These are phyloP conservation scores for Panthera leo DNA, from an alignment of 2,113 vertebrate species.

Conservation along the genomic window DNA sequence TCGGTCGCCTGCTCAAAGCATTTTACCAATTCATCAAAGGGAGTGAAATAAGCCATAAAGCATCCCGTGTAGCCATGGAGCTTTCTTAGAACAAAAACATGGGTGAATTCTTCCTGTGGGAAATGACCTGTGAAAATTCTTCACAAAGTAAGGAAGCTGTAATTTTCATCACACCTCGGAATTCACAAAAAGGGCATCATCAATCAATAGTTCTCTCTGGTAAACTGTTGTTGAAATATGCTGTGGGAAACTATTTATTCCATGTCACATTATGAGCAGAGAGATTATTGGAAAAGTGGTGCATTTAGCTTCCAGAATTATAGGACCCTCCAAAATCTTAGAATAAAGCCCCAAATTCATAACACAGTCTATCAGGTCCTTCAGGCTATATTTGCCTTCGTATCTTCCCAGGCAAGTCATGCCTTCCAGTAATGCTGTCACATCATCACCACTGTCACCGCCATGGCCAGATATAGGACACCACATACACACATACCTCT, in stretches of 20 bases:
- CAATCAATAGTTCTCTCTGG: slow-evolving; percentile 67
- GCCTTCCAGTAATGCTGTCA: neutral
- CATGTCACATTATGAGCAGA: neutral
- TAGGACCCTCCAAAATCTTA: neutral
- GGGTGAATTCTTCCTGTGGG: slow-evolving; percentile 60
- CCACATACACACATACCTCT: neutral
- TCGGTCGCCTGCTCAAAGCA: slow-evolving; percentile 78
- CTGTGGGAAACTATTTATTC: slow-evolving; percentile 63
- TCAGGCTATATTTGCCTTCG: too few relatives aligned
- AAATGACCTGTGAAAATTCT: slow-evolving; percentile 81
- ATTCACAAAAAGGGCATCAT: slow-evolving; percentile 75
- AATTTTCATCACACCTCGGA: slow-evolving; percentile 73
- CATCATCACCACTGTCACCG: fast-evolving
- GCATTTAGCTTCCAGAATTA: neutral
- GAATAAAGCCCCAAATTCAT: neutral
- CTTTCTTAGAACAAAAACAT: slow-evolving; percentile 78
- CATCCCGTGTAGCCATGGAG: slow-evolving; percentile 38
- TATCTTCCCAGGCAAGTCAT: neutral
- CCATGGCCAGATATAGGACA: fast-evolving
- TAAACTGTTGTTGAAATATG: neutral
- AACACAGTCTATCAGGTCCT: neutral
- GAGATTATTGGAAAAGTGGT: neutral
- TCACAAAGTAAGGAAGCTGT: slow-evolving; percentile 69
- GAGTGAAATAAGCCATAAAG: slow-evolving; percentile 60
- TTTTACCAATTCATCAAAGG: slow-evolving; percentile 72